phyloP scores from a whole-genome alignment of 2,888 invertebrate species.

The Sthenelais limicola region DNA sequence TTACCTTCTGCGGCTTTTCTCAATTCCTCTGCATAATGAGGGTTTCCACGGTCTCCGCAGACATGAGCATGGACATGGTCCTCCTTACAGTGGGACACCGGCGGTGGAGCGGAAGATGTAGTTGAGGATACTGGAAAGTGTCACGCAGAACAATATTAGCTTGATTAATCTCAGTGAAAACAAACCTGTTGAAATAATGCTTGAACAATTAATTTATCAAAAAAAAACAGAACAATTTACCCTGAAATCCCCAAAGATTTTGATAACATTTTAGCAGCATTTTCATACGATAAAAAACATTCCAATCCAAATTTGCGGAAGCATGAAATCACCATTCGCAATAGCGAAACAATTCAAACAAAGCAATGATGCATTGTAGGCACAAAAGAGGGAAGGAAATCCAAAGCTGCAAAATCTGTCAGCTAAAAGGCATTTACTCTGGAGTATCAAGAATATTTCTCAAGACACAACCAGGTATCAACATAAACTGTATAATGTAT shows the following conservation, averaged over 20 bases:
- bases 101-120: conserved; percentile 1
- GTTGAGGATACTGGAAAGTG: neutral
- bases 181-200: neutral
- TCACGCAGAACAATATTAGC: neutral
- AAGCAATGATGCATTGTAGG: too few relatives aligned
- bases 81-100: neutral
- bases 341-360: too few relatives aligned
- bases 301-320: too few relatives aligned
- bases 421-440: too few relatives aligned
- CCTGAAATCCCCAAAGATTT: neutral
- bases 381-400: too few relatives aligned
- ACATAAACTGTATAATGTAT: too few relatives aligned
- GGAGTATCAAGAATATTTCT: too few relatives aligned
- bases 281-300: too few relatives aligned
- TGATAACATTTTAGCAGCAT: too few relatives aligned
- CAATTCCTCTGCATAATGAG: conserved; percentile 41
- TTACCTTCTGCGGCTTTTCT: conserved; percentile 28
- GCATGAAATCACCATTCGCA: too few relatives aligned
- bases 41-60: conserved; percentile 41
- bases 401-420: too few relatives aligned
- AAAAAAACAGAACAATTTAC: neutral
- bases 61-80: neutral
- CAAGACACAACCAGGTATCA: too few relatives aligned
- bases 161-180: neutral
- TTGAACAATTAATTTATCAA: neutral